Evolutionary conservation across 1,140 invertebrate genomes (phyloP), one percentile per base, ranked within the genome.

Genomic region (Contarinia nasturtii): DNA sequence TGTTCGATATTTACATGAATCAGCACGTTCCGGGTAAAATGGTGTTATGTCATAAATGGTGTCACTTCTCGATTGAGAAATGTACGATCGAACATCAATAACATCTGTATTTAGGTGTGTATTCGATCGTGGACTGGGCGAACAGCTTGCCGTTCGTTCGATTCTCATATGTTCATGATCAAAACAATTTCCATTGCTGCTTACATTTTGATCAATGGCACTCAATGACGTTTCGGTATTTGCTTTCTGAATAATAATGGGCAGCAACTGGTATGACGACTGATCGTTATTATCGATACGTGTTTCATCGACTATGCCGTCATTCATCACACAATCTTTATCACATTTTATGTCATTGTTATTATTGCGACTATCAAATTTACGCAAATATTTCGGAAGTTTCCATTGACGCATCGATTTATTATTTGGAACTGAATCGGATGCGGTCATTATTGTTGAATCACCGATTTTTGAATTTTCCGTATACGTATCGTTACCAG

Each of bases 31-130:
- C 10, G 27, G 27, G 10, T 27, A 27, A 49, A 75, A 74, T 0
- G 71, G 72, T 4, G 72, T 73, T 54, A 79, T 75, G 52, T 79
- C 76, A n/a, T n/a, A n/a, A n/a, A n/a, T n/a, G n/a, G n/a, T n/a
- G n/a, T 27, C 27, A 58, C 74, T 76, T 46, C 76, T 59, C 7
- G 76, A 78, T 53, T 78, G 76, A 52, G 75, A 77, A 40, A 78
- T 71, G 55, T 79, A 79, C 15, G 75, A 77, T 48, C 75, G 67
- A 33, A 79, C 73, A 53, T 79, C 76, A 48, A 78, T 74, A 14
- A 72, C 70, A 52, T 78, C 75, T 5, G 61, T 48, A 50, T 36
- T 52, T 51, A 10, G 54, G 51, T 19, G 22, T 27, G 1, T 52
- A 46, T 36, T 46, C 46, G 36, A 43, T 41, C 21, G 7, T 20